phyloP scores from a whole-genome alignment of 64 coral and sea anemone species.

The Actinia equina region DNA sequence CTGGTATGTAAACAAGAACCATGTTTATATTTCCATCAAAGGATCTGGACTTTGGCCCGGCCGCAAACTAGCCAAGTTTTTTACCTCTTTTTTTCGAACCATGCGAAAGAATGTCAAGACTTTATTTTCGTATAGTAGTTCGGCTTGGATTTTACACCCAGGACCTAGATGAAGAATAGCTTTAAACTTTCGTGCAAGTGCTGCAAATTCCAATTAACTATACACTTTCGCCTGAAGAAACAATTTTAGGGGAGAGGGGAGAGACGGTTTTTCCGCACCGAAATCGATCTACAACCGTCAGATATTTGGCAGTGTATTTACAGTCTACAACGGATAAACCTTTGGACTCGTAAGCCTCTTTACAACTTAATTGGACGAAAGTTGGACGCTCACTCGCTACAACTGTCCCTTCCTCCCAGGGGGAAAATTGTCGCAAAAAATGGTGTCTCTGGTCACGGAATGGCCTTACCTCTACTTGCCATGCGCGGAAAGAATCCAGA shows the following conservation, averaged over 20 bases:
- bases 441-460: background rate
- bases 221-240: background rate
- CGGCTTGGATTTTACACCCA: background rate
- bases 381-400: too few species aligned
- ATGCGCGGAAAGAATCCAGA: background rate
- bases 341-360: too few species aligned
- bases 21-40: background rate
- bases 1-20: background rate
- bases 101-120: background rate
- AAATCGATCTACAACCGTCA: too few species aligned
- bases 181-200: background rate
- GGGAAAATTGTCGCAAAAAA: slow-evolving; percentile 1
- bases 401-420: background rate
- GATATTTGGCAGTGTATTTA: too few species aligned
- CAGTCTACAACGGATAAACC: too few species aligned
- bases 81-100: background rate
- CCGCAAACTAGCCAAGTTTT: background rate
- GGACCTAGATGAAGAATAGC: background rate
- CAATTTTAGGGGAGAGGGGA: background rate
- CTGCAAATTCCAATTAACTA: background rate
- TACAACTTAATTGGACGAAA: too few species aligned
- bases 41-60: background rate
- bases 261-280: background rate
- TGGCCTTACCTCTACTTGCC: background rate
- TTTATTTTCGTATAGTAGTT: background rate